A percentile compares a stretch with the other conserved stretches of the same genome.
phyloP scores from a whole-genome alignment of 2,113 vertebrate genomes.

The Gambusia affinis region DNA sequence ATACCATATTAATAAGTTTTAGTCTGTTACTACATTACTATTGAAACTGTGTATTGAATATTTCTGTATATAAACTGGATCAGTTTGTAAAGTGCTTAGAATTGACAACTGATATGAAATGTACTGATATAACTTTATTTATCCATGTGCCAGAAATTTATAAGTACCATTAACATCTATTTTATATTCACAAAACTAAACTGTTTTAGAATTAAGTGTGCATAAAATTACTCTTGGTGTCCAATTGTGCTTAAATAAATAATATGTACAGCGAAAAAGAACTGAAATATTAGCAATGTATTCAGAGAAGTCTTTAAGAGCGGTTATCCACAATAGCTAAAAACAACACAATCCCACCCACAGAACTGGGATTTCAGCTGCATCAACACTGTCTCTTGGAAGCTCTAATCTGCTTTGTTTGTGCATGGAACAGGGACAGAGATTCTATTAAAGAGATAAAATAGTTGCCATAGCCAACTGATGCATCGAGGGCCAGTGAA shows the following conservation, averaged over 20 bases:
- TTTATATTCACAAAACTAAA: background rate
- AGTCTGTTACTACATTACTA: background rate
- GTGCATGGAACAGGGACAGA: conserved; percentile 59
- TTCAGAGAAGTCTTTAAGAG: background rate
- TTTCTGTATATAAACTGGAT: background rate
- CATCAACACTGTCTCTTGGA: conserved; percentile 48
- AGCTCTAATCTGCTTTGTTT: conserved; percentile 76
- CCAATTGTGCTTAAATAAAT: no score
- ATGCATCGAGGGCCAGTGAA: conserved; percentile 82
- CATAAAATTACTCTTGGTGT: background rate
- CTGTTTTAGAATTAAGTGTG: background rate
- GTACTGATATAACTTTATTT: background rate
- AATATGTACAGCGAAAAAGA: background rate
- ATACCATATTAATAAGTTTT: no score
- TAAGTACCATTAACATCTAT: background rate
- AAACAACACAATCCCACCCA: conserved; percentile 35
- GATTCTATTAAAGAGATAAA: conserved; percentile 80
- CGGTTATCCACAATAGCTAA: conserved; percentile 2
- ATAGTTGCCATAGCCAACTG: conserved; percentile 82
- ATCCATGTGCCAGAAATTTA: background rate
- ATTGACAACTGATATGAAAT: background rate
- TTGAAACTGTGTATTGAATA: background rate
- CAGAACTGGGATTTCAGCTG: conserved; percentile 47
- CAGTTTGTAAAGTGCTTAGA: background rate
- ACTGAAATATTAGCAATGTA: background rate